Evolutionary conservation across 2,797 vertebrate species (phyloP).

Genomic region (Darevskia nairensis): DNA sequence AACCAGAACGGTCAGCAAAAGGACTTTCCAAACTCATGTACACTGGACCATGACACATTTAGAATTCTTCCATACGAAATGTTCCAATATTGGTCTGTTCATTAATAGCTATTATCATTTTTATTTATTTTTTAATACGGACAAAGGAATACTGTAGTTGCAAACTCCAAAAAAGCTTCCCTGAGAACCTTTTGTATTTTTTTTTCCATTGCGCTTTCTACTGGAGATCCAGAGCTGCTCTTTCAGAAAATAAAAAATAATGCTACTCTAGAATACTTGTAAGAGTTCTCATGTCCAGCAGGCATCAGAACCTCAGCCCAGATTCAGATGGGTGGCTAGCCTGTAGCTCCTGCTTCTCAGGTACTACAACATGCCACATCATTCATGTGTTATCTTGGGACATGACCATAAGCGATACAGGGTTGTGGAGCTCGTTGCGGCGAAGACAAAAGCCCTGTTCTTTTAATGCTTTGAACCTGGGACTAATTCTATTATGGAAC

Average conservation of each 20-base stretch:
- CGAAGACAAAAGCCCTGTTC: constrained; percentile 60
- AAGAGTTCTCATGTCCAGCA: constrained; percentile 69
- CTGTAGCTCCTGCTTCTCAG: constrained; percentile 66
- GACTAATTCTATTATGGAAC: constrained; percentile 43
- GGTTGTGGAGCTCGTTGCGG: constrained; percentile 62
- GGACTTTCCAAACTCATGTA: constrained; percentile 72
- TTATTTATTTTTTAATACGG: constrained; percentile 62
- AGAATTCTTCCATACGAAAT: constrained; percentile 72
- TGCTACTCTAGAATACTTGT: constrained; percentile 79
- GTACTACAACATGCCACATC: constrained; percentile 66
- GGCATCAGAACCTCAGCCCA: constrained; percentile 66
- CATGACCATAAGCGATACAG: constrained; percentile 62
- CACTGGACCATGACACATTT: constrained; percentile 73
- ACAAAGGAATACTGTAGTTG: constrained; percentile 82
- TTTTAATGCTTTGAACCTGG: constrained; percentile 42
- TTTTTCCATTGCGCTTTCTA: constrained; percentile 81
- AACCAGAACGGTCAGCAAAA: constrained; percentile 73
- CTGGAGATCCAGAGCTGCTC: constrained; percentile 82
- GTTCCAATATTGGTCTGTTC: constrained; percentile 71
- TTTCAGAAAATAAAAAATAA: constrained; percentile 83
- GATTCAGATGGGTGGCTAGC: constrained; percentile 68
- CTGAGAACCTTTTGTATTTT: constrained; percentile 81
- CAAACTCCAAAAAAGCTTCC: constrained; percentile 85
- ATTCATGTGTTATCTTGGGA: constrained; percentile 67
- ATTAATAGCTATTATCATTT: constrained; percentile 68